Conservation (phyloP, 2,888 invertebrate genomes). For the Drosophila yooni region DNA sequence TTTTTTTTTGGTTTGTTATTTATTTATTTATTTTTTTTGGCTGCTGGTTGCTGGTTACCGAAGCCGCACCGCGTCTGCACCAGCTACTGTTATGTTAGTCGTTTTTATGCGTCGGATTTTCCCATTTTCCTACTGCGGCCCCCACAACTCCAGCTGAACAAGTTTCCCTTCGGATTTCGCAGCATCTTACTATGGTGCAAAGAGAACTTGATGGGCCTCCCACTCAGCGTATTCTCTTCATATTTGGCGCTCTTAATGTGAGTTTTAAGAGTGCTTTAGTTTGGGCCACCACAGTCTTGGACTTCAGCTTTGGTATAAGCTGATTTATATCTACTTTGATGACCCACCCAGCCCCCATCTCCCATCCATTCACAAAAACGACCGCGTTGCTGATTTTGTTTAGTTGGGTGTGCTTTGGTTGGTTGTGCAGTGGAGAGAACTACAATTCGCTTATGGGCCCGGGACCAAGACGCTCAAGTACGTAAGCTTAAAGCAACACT, state of each 20-base stretch:
- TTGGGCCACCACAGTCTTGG: neutral
- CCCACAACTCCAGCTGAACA: conserved; percentile 16
- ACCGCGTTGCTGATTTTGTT: neutral
- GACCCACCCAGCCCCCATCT: neutral
- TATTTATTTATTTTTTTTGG: conserved; percentile 12
- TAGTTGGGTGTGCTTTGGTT: conserved; percentile 7
- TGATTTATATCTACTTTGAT: conserved; percentile 38
- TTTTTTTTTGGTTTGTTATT: conserved; percentile 10
- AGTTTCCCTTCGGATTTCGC: conserved; percentile 49
- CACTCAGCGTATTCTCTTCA: conserved; percentile 37
- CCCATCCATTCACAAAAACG: neutral
- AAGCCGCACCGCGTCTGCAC: conserved; percentile 11
- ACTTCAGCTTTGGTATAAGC: conserved; percentile 8
- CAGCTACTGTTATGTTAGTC: conserved; percentile 61
- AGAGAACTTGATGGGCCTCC: conserved; percentile 34
- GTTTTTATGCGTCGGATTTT: conserved; percentile 49
- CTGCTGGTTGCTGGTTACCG: conserved; percentile 2
- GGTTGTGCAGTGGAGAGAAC: conserved; percentile 4
- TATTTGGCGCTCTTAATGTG: conserved; percentile 44
- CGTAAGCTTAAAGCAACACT: conserved; percentile 32
- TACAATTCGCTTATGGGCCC: conserved; percentile 8
- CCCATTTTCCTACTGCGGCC: conserved; percentile 33
- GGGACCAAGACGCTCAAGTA: conserved; percentile 7
- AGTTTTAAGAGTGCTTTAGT: conserved; percentile 28
- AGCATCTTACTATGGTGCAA: conserved; percentile 27